Evolutionary conservation across 2,797 vertebrate genomes (phyloP), one percentile per base, ranked within the genome.

Genomic region (Sebastes hopkinsi): DNA sequence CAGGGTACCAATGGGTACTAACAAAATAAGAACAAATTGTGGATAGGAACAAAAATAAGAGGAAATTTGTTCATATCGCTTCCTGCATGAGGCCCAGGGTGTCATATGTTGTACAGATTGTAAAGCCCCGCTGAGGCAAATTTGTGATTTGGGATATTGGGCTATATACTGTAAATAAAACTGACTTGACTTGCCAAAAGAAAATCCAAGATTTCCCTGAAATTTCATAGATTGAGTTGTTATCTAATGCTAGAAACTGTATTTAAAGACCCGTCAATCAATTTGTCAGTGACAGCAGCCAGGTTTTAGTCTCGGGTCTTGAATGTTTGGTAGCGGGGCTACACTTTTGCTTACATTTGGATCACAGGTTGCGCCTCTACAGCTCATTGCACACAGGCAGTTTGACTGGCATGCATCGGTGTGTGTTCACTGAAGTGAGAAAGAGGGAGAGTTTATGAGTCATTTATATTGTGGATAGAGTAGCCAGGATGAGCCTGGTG

Each of bases 381-480:
- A 81, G 76, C 75, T 79, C 77, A 82, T 62, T 82, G 86, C 72
- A n/a, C 79, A 65, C 79, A 65, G 65, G 77, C 87, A 62, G 61
- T 86, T 87, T 81, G 86, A 91, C 78, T 83, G 81, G 67, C 80
- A 80, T 52, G 90, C 83, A 88, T 84, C 75, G 55, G 62, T 70
- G 84, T 84, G 82, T 78, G 85, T 80, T 88, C 84, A 87, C 77
- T 87, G 83, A 69, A 81, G 87, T 85, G 88, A 87, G 77, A 82
- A 74, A 81, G 79, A 67, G 81, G 67, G 56, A n/a, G 77, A 61
- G 77, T 92, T 91, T 86, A 89, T 84, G 87, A 88, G 79, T 77
- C 80, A 67, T 84, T 88, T 73, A 79, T 79, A 77, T 34, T 66
- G 72, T 83, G 72, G 72, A 71, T 67, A 36, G 81, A 77, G 79